Evolutionary conservation across 2,113 vertebrate species (phyloP), one percentile per base, ranked within the genome.

Genomic region (Haemorhous mexicanus): DNA sequence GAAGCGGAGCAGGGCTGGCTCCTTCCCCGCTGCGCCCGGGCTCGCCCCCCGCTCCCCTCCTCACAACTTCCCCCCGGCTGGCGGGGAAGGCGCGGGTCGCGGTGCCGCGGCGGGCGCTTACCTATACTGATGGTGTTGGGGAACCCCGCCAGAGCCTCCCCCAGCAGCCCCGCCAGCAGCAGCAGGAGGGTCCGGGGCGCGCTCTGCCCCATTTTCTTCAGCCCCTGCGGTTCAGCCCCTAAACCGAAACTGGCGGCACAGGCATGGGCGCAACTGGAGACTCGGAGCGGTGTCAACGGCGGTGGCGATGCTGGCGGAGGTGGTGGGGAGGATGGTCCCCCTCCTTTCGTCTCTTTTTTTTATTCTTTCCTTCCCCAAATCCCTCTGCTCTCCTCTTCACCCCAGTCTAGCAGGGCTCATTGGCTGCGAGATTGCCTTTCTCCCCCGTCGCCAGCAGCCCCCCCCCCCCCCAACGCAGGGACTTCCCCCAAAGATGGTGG

Each of bases 51-150:
- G 35, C 52, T 59, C 37, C 70, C 37, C 67, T 39, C 77, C 90
- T 6, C 67, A 56, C 76, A 86, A 66, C 56, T 89, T 83, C 20
- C 82, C 90, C 75, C 2, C 37, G 41, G 84, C 79, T 10, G 67
- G 27, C 44, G 28, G 52, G 49, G 73, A 73, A 46, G 69, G 35
- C 23, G 83, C 79, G 59, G 49, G 69, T 77, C 37, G 77, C 72
- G 35, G 47, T 68, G 95, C 80, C 66, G 58, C 68, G 70, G 72
- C 43, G 43, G 55, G 47, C 79, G 17, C 99, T 99, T 98, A 99
- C 99, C 99, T 97, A 99, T 99, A 94, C 99, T 99, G 93, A 99
- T 99, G 98, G 99, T 99, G 97, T 99, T 99, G 69, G 99, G 99
- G 96, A 99, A 99, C 90, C 98, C 99, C 62, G 98, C 99, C 91